Evolutionary conservation across 2,888 invertebrate genomes (phyloP), one percentile per base, ranked within the genome.

Genomic region (Glyphotaelius pellucidus): DNA sequence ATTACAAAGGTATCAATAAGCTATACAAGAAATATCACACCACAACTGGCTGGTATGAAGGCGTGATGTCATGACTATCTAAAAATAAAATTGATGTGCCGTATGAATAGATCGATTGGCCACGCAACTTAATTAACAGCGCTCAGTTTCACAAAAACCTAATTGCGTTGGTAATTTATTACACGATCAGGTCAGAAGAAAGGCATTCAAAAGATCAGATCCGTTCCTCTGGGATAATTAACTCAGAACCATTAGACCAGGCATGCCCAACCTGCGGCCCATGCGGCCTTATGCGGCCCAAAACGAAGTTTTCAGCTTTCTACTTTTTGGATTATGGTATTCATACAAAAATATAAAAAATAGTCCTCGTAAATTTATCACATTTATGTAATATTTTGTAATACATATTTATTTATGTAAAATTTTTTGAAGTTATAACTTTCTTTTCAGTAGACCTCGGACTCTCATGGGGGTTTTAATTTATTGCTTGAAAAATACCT

Each of bases 81-180:
- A 25, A 67, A n/a, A 67, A 67, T 67, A 25, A 67, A 67, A 67
- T 67, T 67, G 67, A 67, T 67, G 67, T 67, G 67, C 25, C 67
- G 67, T 67, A 67, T n/a, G 67, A 67, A 67, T 67, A 67, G 67
- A 67, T 67, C 67, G 67, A 67, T 67, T 67, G 67, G 67, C 67
- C 25, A 67, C 67, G 67, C 25, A 67, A 67, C 67, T n/a, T 67
- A 67, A 67, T 67, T 67, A 67, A 67, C 67, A n/a, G 67, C 25
- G 67, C 25, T 67, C 67, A n/a, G 67, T 67, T 67, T 67, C 67
- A 67, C 67, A 67, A 67, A 67, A 67, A 67, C 67, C 67, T 67
- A 67, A 67, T 67, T 67, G 67, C 25, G 67, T 67, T 67, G 67
- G 67, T 67, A 67, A 67, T 67, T 67, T 67, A 67, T 67, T 67